Base-by-base conservation (phyloP, 2,113 vertebrate genomes). In the Pelecanoides urinatrix region DNA sequence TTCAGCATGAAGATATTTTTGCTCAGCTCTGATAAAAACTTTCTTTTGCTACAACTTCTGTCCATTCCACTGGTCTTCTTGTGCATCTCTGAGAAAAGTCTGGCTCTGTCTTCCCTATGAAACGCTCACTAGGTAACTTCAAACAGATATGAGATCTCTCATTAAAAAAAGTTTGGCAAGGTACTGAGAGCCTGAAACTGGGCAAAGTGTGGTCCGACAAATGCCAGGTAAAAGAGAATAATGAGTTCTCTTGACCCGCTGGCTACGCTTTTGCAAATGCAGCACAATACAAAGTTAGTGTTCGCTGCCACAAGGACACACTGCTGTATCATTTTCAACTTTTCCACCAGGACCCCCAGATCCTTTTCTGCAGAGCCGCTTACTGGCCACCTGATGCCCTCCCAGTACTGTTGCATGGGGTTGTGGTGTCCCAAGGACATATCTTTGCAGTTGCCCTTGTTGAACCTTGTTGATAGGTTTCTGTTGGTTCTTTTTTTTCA, bases 241-340 rank as follows among this genome's bases (percentile, higher is more conserved):
- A 93, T 44, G 8, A 14, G 10, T 61, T 73, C 23, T 74, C 21
- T 75, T 44, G 14, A 88, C 21, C 30, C 44, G 34, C 63, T 78
- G 25, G 45, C 56, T 65, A 16, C 32, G 58, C 1, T 72, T 88
- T 36, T 63, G 52, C 25, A 92, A 72, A 59, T 26, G 16, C 26
- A 65, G 49, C 26, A 11, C 38, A 74, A 27, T 18, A 22, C 0
- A 0, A 72, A 44, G 29, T 15, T 30, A 34, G 29, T 8, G 15
- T 42, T 63, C 22, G 6, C 16, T 73, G 21, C 25, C 21, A 16
- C 29, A 50, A 34, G 21, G 49, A 52, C n/a, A 29, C 7, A 5
- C 5, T 49, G 19, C 38, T 73, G 10, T 27, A 52, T 30, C 17
- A 21, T 47, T 56, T 61, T 52, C 52, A 42, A 2, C 20, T 66